A percentile compares a stretch with the other conserved stretches of the same genome.
Conservation (phyloP, 2,797 vertebrate species). For the Chloroceryle inda region DNA sequence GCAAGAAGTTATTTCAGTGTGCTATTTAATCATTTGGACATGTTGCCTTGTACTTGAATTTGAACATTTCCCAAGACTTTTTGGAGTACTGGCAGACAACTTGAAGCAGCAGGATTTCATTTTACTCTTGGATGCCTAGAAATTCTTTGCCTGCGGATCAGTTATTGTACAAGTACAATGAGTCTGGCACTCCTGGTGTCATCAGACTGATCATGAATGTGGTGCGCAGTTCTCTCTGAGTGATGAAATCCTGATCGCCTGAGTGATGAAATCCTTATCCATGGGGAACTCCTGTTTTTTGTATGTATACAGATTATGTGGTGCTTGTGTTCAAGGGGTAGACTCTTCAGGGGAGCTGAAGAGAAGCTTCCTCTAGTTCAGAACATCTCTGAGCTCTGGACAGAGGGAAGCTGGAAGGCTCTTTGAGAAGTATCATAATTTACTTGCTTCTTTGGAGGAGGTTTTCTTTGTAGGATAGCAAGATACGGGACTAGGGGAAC, state of each 20-base stretch:
- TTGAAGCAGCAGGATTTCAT: not conserved
- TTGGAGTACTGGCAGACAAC: not conserved
- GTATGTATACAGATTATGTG: not conserved
- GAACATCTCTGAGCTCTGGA: not conserved
- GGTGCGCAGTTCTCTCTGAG: fast-evolving
- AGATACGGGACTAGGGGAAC: not conserved
- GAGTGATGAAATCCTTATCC: not conserved
- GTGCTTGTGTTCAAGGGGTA: not conserved
- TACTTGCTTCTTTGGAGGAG: not conserved
- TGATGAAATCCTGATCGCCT: not conserved
- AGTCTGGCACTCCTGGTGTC: not conserved
- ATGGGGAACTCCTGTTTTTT: not conserved
- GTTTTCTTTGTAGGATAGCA: not conserved
- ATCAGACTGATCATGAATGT: not conserved
- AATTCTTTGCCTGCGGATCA: not conserved
- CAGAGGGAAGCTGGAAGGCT: not conserved
- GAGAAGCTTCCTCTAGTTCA: not conserved
- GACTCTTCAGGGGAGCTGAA: not conserved
- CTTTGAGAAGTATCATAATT: not conserved
- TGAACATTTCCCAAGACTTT: not conserved
- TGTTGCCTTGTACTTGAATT: not conserved
- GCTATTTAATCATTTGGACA: not conserved
- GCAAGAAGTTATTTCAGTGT: not conserved
- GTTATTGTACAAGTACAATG: not conserved
- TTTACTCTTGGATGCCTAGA: not conserved